Evolutionary conservation across 2,888 invertebrate genomes (phyloP).

Genomic region (Drosophila nr. fundita): DNA sequence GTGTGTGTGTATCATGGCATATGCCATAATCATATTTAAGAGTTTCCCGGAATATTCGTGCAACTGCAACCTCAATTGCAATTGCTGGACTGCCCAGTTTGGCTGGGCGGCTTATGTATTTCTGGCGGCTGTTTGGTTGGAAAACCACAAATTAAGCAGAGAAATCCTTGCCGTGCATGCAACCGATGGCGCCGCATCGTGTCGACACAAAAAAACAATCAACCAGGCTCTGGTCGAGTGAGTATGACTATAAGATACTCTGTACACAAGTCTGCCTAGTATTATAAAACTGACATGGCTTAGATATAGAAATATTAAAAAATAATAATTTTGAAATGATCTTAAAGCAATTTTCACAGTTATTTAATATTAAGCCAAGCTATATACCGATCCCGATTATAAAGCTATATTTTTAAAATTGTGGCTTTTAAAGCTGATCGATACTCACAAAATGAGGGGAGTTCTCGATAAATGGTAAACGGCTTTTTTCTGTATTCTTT

Average conservation of each 20-base stretch:
- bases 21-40: constrained; percentile 78
- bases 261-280: neutral
- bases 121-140: constrained; percentile 71
- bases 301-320: neutral
- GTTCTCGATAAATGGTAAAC: neutral
- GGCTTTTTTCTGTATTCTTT: neutral
- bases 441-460: neutral
- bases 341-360: too few relatives aligned
- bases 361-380: neutral
- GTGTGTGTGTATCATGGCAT: constrained; percentile 17
- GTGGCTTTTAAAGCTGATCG: neutral
- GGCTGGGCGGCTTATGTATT: constrained; percentile 37
- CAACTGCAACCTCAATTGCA: constrained; percentile 77
- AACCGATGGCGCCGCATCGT: constrained; percentile 69
- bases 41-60: constrained; percentile 76
- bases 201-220: constrained; percentile 34
- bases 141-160: constrained; percentile 80
- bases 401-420: neutral
- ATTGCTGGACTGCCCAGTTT: constrained; percentile 49
- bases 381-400: too few relatives aligned
- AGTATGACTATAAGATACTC: neutral
- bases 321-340: neutral
- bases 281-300: neutral
- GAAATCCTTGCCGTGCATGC: constrained; percentile 77
- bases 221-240: neutral